Percentiles rank a stretch among this genome's conserved stretches.
Evolutionary conservation across 1,140 invertebrate genomes (phyloP).

Genomic region (Megathymus violae): DNA sequence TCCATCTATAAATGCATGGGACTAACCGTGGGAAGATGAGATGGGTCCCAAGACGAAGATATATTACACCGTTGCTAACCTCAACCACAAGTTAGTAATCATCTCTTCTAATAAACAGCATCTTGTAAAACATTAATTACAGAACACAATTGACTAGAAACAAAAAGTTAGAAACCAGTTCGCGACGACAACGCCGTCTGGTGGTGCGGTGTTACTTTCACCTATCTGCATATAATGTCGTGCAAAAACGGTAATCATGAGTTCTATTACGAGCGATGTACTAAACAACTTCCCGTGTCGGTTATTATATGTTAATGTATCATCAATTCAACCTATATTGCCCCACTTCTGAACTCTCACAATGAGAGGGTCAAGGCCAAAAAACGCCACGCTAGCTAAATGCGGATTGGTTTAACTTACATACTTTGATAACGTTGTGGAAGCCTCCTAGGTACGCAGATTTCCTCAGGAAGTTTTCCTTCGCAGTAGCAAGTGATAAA

Average conservation of each 20-base stretch:
- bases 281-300: no score
- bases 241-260: background rate
- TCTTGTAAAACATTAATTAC: slow-evolving; percentile 27
- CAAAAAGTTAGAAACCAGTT: slow-evolving; percentile 24
- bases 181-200: slow-evolving; percentile 12
- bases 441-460: no score
- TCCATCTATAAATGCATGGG: no score
- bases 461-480: no score
- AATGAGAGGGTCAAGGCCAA: no score
- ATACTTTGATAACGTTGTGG: no score
- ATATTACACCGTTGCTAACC: slow-evolving; percentile 14
- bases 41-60: background rate
- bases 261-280: background rate
- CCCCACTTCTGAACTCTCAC: no score
- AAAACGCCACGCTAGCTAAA: no score
- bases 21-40: slow-evolving; percentile 8
- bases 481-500: no score
- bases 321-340: no score
- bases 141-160: slow-evolving; percentile 20
- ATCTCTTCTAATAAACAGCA: slow-evolving; percentile 22
- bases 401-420: no score
- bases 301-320: no score
- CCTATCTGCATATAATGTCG: slow-evolving; percentile 11
- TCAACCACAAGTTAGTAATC: slow-evolving; percentile 13
- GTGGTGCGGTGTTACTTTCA: slow-evolving; percentile 15